Evolutionary conservation across 1,140 invertebrate species (phyloP), one percentile per base, ranked within the genome.

Genomic region (Polyergus mexicanus): DNA sequence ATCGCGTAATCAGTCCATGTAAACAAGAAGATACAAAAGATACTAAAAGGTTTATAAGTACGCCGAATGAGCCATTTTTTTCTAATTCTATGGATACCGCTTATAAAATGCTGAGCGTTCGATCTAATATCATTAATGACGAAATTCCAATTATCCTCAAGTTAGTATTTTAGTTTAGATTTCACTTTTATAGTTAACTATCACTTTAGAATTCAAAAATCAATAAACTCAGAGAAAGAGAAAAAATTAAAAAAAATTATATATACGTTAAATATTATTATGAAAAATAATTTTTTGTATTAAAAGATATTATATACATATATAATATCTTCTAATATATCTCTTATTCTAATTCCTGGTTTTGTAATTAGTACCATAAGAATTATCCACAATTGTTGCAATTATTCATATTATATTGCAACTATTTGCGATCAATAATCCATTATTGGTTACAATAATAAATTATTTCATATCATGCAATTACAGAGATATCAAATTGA

Each of bases 401-500:
- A 35, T 54, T 8, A 7, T 32, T 54, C 3, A 41, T 11, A 19
- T 38, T 35, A 19, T 80, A 28, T 80, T 38, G 13, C 28, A 41
- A 41, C 28, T 35, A 51, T 10, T 74, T 60, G 68, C 28, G 41
- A 54, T 80, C 65, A 28, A 44, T 62, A 22, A 44, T 47, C 28
- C 19, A 60, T 28, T 83, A 38, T 44, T 44, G 25, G 11, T 58
- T 13, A 3, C 22, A 56, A 62, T 25, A 71, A 71, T 11, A 41
- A 83, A 13, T 60, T 62, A 44, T 60, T 83, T 74, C 8, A 28
- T 35, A 32, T 25, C 38, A 74, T 5, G 13, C 47, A 83, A 60
- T 83, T 83, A 22, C 38, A 83, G 78, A 8, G 32, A 76, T n/a
- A 41, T 63, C 56, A 62, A 54, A 13, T 54, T 60, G 11, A 11